phyloP scores from a whole-genome alignment of 2,113 vertebrate genomes.

The Pipra filicauda region DNA sequence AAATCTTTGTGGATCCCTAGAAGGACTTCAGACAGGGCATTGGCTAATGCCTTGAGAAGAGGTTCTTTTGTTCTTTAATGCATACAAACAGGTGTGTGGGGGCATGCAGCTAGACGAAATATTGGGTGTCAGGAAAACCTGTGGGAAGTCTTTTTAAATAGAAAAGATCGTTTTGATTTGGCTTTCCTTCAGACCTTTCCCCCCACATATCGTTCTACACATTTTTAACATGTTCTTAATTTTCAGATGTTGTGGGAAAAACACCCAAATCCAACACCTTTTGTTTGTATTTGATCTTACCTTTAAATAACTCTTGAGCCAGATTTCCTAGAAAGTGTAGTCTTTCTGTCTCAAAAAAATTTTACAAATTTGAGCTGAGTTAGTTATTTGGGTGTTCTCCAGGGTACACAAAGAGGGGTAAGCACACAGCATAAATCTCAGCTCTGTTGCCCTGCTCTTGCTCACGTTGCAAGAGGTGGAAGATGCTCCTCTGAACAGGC shows the following conservation, averaged over 20 bases:
- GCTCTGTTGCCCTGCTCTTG: not conserved
- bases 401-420: not conserved
- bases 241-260: not conserved
- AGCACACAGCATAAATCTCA: not conserved
- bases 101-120: not conserved
- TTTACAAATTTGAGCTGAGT: not conserved
- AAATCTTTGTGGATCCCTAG: not conserved
- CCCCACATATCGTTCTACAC: not conserved
- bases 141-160: not conserved
- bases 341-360: not conserved
- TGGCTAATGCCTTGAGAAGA: not conserved
- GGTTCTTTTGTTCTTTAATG: not conserved
- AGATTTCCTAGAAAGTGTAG: not conserved
- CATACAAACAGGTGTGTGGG: not conserved
- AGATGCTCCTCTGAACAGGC: not conserved
- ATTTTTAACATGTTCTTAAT: not conserved
- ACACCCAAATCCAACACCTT: not conserved
- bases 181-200: not conserved
- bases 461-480: not conserved
- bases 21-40: not conserved
- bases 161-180: not conserved
- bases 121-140: not conserved
- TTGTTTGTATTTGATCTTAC: not conserved
- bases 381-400: not conserved
- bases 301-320: not conserved